Base-by-base conservation (phyloP, 1,140 invertebrate species). In the Pseudomyrmex pallidus region DNA sequence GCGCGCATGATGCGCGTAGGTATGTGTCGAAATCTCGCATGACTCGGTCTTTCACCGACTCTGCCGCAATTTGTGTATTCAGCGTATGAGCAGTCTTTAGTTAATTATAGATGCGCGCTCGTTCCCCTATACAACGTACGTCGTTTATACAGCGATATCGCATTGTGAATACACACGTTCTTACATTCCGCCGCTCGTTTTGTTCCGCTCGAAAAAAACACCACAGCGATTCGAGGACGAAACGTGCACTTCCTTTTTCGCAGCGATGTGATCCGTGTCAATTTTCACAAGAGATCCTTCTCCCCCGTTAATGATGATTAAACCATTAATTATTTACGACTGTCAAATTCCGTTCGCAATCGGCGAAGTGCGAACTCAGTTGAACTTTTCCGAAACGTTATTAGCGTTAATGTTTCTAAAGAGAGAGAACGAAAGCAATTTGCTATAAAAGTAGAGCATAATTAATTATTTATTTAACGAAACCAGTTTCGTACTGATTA, bases 21-120 rank as follows among this genome's bases (percentile, higher is more conserved):
- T 35, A 35, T 13, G 63, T 56, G 35, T 35, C 35, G 35, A 67
- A 56, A 77, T 77, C 25, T 25, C 25, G n/a, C 20, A 50, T 15
- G 22, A 12, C 22, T 46, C 57, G 25, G 35, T 56, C 52, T 35
- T 73, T 73, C 54, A 61, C 46, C 46, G 46, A 52, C 20, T 76
- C 61, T 66, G 46, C n/a, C 15, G 15, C n/a, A 12, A 13, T 77
- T 77, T 77, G 48, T 52, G 74, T 77, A 77, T 77, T 77, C 74
- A 46, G 44, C 62, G 3, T 67, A 48, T 67, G 62, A 67, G 48
- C 44, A 67, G 17, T 4, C 48, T 77, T 66, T 35, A 67, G 62
- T 54, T 77, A 56, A 77, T 77, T 67, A 67, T 77, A 77, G 62
- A 20, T 66, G 25, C 25, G 25, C 25, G 48, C 74, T 56, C 4